A percentile compares a stretch with the other conserved stretches of the same genome.
Conservation (phyloP, 2,797 vertebrate species). For the Mallotus villosus region DNA sequence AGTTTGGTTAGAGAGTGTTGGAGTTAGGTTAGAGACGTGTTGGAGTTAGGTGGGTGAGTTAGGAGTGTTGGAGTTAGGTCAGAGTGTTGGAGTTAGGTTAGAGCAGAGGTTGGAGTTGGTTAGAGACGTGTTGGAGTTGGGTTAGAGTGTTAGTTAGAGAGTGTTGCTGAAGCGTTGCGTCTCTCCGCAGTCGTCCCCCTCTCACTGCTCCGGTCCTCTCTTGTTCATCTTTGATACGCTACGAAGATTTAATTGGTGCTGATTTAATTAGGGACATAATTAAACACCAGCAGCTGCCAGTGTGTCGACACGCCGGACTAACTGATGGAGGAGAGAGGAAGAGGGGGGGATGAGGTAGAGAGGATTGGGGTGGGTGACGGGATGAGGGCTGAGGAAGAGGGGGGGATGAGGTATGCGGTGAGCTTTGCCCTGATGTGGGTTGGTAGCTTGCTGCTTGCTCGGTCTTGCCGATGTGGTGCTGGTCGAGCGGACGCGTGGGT, state of each 20-base stretch:
- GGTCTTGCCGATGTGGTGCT: no score
- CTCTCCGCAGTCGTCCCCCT: background rate
- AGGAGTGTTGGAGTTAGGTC: background rate
- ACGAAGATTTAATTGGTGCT: slow-evolving; percentile 33
- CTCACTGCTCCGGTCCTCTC: background rate
- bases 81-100: slow-evolving; percentile 8
- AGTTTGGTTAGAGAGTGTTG: slow-evolving; percentile 10
- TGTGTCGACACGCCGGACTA: slow-evolving; percentile 13
- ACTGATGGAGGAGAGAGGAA: slow-evolving; percentile 11
- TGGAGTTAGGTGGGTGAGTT: background rate
- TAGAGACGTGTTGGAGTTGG: slow-evolving; percentile 1
- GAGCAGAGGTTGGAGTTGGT: slow-evolving; percentile 6
- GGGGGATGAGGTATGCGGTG: no score
- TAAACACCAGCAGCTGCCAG: slow-evolving; percentile 37
- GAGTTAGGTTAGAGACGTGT: background rate
- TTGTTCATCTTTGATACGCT: slow-evolving; percentile 15
- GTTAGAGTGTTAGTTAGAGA: slow-evolving; percentile 17
- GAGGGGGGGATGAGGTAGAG: background rate
- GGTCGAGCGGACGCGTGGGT: no score
- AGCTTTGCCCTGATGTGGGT: no score
- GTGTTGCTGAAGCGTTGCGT: background rate
- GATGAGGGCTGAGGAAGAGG: no score
- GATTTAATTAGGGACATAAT: slow-evolving; percentile 46
- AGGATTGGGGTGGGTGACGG: no score
- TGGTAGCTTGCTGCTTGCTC: no score